phyloP scores from a whole-genome alignment of 1,140 invertebrate species.

The Drosophila sechellia region DNA sequence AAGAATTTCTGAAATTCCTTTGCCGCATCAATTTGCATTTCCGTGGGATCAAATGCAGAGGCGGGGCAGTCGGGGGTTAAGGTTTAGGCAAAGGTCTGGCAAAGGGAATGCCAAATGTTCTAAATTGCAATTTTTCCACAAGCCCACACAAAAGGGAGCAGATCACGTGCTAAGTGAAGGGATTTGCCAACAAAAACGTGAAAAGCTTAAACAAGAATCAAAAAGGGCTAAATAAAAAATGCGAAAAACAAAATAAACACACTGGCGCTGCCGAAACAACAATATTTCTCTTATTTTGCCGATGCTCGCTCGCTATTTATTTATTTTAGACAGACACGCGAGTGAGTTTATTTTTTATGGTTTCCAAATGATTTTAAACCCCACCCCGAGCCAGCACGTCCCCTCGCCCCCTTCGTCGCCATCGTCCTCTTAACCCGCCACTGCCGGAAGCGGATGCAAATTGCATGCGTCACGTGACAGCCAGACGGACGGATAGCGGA shows the following conservation, averaged over 20 bases:
- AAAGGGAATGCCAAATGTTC: slow-evolving; percentile 82
- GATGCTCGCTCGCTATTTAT: slow-evolving; percentile 63
- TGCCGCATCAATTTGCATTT: slow-evolving; percentile 34
- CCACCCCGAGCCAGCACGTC: slow-evolving; percentile 10
- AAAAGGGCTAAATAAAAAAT: slow-evolving; percentile 15
- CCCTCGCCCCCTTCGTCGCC: no score
- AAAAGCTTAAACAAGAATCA: slow-evolving; percentile 64
- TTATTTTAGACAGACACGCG: slow-evolving; percentile 74
- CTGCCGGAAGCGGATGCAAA: slow-evolving; percentile 80
- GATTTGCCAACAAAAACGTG: slow-evolving; percentile 78
- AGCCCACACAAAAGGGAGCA: slow-evolving; percentile 29
- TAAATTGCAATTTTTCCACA: slow-evolving; percentile 68
- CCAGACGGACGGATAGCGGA: slow-evolving; percentile 46
- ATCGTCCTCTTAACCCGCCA: slow-evolving; percentile 32
- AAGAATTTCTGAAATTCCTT: slow-evolving; percentile 28
- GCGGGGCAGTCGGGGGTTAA: slow-evolving; percentile 1
- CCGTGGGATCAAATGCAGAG: not conserved
- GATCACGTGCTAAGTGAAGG: slow-evolving; percentile 72
- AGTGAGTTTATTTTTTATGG: slow-evolving; percentile 79
- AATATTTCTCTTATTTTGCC: slow-evolving; percentile 43
- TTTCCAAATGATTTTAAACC: slow-evolving; percentile 83
- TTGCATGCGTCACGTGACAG: slow-evolving; percentile 82
- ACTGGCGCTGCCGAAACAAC: slow-evolving; percentile 23
- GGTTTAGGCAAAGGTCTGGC: slow-evolving; percentile 24
- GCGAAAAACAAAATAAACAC: slow-evolving; percentile 8